Percentiles rank a stretch among this genome's conserved stretches.
Evolutionary conservation across 2,797 vertebrate species (phyloP).

Genomic region (Parambassis ranga): DNA sequence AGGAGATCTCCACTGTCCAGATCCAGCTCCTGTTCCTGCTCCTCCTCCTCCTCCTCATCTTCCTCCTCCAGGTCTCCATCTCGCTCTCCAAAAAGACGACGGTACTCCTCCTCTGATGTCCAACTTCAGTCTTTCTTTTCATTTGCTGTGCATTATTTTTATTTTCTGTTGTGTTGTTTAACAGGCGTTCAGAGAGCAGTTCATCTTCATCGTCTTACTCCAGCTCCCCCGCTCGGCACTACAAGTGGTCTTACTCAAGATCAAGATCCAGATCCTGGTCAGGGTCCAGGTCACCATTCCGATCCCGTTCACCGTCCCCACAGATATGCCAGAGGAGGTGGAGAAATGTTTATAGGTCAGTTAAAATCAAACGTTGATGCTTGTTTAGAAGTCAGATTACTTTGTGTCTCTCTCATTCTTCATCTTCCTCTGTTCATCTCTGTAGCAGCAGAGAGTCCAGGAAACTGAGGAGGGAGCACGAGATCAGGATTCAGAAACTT

Average conservation of each 20-base stretch:
- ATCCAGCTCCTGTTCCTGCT: constrained; percentile 69
- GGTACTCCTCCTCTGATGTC: constrained; percentile 64
- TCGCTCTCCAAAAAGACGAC: constrained; percentile 85
- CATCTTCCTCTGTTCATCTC: neutral
- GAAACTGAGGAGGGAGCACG: constrained; percentile 53
- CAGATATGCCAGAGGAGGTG: constrained; percentile 44
- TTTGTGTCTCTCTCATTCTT: neutral
- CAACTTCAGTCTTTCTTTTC: neutral
- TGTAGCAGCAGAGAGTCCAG: constrained; percentile 57
- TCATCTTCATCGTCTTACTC: constrained; percentile 81
- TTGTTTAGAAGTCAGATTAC: neutral
- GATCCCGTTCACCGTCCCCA: constrained; percentile 63
- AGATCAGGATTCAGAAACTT: constrained; percentile 71
- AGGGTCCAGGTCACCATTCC: constrained; percentile 52
- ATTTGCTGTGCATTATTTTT: neutral
- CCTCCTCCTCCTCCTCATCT: constrained; percentile 41
- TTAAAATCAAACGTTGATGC: neutral
- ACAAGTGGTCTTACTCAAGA: constrained; percentile 64
- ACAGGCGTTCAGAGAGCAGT: constrained; percentile 72
- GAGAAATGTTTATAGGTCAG: constrained; percentile 81
- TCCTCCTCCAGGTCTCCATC: constrained; percentile 80
- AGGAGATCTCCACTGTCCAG: constrained; percentile 78
- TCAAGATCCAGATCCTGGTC: constrained; percentile 70
- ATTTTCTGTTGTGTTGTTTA: neutral
- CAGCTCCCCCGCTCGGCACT: constrained; percentile 62